Conservation (phyloP, 2,888 invertebrate species). For the Phortica okadai region DNA sequence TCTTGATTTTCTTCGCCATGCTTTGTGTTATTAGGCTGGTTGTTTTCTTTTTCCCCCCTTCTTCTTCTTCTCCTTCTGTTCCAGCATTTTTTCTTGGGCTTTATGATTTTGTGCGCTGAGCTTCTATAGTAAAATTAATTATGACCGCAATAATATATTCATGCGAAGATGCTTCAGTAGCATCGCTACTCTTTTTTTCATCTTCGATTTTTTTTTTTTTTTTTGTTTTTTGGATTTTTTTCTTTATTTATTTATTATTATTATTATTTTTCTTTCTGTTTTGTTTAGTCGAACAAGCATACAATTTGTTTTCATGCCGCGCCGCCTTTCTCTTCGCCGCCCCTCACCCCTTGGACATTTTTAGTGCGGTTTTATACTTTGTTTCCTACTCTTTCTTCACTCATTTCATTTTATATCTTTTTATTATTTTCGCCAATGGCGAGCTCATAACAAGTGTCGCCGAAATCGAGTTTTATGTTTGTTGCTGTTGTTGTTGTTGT, state of each 20-base stretch:
- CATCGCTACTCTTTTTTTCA: not conserved
- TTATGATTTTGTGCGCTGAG: conserved; percentile 55
- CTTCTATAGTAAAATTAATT: conserved; percentile 63
- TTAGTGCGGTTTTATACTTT: no score
- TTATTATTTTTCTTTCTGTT: not conserved
- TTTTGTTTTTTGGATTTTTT: not conserved
- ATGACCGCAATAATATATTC: conserved; percentile 58
- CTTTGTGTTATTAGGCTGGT: conserved; percentile 62
- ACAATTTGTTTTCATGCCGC: conserved; percentile 25
- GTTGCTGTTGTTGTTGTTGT: not conserved
- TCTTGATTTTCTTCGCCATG: conserved; percentile 39
- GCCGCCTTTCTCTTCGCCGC: not conserved
- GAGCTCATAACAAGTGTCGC: not conserved
- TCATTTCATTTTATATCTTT: no score
- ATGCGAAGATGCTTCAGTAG: conserved; percentile 18
- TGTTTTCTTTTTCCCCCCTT: conserved; percentile 16
- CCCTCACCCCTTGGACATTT: not conserved
- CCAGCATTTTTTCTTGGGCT: conserved; percentile 32
- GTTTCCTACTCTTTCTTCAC: no score
- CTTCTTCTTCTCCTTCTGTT: conserved; percentile 41
- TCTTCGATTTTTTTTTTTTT: not conserved
- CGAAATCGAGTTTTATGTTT: not conserved
- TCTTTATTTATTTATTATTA: not conserved
- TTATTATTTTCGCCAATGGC: not conserved
- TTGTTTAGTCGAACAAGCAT: not conserved